Conservation (phyloP, 1,140 invertebrate genomes). For the Drosophila mojavensis region DNA sequence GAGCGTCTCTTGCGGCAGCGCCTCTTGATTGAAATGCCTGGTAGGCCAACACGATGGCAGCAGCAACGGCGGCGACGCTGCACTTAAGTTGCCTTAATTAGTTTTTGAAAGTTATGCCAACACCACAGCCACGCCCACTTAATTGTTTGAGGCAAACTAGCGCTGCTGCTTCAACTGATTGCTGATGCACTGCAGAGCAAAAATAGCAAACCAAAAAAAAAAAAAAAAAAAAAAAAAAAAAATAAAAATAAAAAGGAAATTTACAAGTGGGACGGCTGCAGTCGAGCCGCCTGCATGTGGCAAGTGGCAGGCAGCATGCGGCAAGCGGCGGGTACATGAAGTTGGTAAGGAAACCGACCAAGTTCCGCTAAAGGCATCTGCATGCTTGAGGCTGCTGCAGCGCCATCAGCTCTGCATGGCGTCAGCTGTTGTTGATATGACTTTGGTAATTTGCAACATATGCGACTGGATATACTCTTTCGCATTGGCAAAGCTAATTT, state of each 20-base stretch:
- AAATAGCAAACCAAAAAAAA: no score
- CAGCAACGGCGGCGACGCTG: conserved; percentile 39
- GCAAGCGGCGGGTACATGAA: background rate
- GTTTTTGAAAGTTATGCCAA: conserved; percentile 82
- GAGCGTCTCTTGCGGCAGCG: conserved; percentile 59
- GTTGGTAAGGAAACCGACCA: conserved; percentile 21
- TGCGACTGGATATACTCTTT: conserved; percentile 24
- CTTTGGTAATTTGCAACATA: background rate
- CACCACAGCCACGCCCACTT: conserved; percentile 72
- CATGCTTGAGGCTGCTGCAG: conserved; percentile 21
- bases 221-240: no score
- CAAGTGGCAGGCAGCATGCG: no score
- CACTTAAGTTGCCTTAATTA: conserved; percentile 83
- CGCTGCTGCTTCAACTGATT: conserved; percentile 45
- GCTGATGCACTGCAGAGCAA: conserved; percentile 39
- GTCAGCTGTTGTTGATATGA: conserved; percentile 36
- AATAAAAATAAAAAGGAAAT: background rate
- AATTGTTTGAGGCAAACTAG: conserved; percentile 55
- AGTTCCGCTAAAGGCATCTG: conserved; percentile 39
- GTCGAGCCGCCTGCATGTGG: background rate
- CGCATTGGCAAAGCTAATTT: background rate
- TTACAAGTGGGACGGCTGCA: conserved; percentile 20
- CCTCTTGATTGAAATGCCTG: conserved; percentile 76
- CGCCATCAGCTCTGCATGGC: conserved; percentile 6
- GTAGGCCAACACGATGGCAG: conserved; percentile 53